Evolutionary conservation across 2,797 vertebrate genomes (phyloP).

Genomic region (Microctenopoma stevenorrisi): DNA sequence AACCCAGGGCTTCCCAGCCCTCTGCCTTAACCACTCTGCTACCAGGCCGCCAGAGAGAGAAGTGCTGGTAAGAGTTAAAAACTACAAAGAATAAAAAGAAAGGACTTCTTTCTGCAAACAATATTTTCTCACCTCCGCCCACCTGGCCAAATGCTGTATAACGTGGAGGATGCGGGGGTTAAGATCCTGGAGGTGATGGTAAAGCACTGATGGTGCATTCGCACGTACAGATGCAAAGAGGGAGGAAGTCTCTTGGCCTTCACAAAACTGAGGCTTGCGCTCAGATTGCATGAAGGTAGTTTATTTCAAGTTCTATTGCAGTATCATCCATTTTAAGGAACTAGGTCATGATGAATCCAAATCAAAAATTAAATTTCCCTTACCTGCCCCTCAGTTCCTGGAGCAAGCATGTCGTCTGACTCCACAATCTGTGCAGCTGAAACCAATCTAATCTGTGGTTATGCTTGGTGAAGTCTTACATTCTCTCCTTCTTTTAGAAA

Average conservation of each 20-base stretch:
- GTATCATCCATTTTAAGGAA: too few species aligned
- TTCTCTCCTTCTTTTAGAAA: conserved; percentile 18
- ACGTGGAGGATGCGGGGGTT: neutral
- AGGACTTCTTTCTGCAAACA: neutral
- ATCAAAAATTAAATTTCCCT: too few species aligned
- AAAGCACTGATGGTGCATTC: neutral
- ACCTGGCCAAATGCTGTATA: conserved; percentile 1
- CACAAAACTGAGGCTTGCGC: neutral
- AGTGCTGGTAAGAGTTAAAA: neutral
- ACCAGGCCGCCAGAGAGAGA: neutral
- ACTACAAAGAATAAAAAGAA: neutral
- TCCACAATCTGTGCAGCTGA: neutral
- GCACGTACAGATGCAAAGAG: neutral
- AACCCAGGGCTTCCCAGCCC: too few species aligned
- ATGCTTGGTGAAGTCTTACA: neutral
- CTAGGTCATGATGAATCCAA: too few species aligned
- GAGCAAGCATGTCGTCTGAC: neutral
- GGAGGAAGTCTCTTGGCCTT: neutral
- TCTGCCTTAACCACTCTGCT: too few species aligned
- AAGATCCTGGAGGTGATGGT: neutral
- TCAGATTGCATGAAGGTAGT: neutral
- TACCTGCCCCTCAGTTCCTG: neutral
- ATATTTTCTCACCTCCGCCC: neutral
- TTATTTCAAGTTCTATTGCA: too few species aligned
- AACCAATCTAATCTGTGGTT: conserved; percentile 18